A percentile compares a stretch with the other conserved stretches of the same genome.
Evolutionary conservation across 2,797 vertebrate species (phyloP).

Genomic region (Neosilurus hyrtlii): DNA sequence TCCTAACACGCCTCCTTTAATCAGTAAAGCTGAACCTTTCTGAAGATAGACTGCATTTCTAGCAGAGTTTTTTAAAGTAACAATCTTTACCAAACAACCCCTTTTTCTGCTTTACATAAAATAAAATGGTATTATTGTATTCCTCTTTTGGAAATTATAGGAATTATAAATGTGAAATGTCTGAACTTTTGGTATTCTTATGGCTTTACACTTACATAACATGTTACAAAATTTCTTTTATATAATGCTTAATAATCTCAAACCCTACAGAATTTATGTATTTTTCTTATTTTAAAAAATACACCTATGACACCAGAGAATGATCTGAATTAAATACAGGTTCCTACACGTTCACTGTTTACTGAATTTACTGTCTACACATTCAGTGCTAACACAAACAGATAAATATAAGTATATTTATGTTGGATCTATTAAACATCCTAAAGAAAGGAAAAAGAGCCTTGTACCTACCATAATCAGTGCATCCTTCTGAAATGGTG

Average conservation of each 20-base stretch:
- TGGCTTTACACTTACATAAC: neutral
- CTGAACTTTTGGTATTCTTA: neutral
- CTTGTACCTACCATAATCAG: conserved; percentile 38
- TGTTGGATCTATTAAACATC: conserved; percentile 4
- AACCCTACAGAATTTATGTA: neutral
- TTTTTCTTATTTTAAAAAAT: neutral
- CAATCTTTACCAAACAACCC: neutral
- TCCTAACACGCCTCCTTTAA: too few relatives aligned
- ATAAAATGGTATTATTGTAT: too few relatives aligned
- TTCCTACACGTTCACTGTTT: neutral
- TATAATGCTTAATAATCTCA: neutral
- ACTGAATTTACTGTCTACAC: neutral
- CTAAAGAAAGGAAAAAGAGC: neutral
- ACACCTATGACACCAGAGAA: neutral
- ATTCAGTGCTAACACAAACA: neutral
- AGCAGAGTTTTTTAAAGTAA: neutral
- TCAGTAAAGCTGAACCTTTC: neutral
- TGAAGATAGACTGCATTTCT: neutral
- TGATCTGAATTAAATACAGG: neutral
- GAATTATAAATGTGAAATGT: neutral
- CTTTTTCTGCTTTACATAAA: too few relatives aligned
- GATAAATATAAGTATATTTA: neutral
- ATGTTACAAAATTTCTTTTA: neutral
- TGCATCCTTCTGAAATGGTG: neutral
- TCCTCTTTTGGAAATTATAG: too few relatives aligned